Evolutionary conservation across 1,140 invertebrate species (phyloP), one percentile per base, ranked within the genome.

Genomic region (Penaeus indicus): DNA sequence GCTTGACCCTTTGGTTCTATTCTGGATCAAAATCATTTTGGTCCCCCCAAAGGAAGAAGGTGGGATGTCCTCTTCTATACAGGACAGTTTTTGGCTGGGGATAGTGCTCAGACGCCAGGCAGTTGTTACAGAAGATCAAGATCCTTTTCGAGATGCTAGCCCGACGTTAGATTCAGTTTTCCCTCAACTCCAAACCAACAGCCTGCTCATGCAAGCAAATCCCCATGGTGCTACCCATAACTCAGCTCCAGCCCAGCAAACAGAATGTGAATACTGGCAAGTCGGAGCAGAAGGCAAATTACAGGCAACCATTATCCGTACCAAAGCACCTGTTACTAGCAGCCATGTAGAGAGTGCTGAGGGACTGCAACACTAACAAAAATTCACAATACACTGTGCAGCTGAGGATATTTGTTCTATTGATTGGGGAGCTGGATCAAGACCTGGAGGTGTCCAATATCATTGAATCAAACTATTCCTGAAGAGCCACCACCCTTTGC

Each of bases 101-200:
- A 78, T 60, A 25, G 54, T 22, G 21, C 80, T 72, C 61, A 75
- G 16, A 77, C 38, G n/a, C 54, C 27, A 27, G 10, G 16, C 42
- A 0, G 10, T 10, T 54, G n/a, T 32, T 8, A 13, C 63, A n/a
- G 86, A 84, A 25, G 63, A 61, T 42, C 86, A 88, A 79, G 86
- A 88, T 77, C 86, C 86, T n/a, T 27, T 88, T 88, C 84, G 86
- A 88, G 21, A 83, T 84, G 75, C 64, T 88, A 32, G 86, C 86
- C 19, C 54, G 81, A 16, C 61, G 62, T 72, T 72, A 86, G 64
- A 80, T 18, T 25, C 54, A n/a, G 63, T 25, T 61, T 62, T n/a
- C n/a, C 21, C 42, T 61, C 79, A 54, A 81, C 32, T 54, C 67
- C 54, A 3, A 69, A 85, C 21, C 83, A 54, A 67, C 54, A 86